These are phyloP conservation scores for Syngnathoides biaculeatus DNA, from an alignment of 2,113 vertebrate genomes.

Conservation along the genomic window DNA sequence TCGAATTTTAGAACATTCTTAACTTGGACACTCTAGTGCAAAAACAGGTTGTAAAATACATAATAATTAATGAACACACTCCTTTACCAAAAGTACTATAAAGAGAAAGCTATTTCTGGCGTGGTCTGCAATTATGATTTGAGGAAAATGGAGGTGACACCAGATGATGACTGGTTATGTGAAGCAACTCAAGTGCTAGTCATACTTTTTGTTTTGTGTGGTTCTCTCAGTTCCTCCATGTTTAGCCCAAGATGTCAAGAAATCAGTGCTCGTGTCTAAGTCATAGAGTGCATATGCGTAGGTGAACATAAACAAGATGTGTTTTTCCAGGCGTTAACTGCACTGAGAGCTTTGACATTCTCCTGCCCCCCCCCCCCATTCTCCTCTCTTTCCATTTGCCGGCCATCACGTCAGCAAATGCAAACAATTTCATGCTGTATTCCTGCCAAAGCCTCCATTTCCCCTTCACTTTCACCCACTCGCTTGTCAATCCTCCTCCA, in stretches of 20 bases:
- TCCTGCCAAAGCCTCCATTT: conserved; percentile 51
- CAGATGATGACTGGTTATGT: too few relatives aligned
- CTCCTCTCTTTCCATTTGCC: conserved; percentile 46
- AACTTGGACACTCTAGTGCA: too few relatives aligned
- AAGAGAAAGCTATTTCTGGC: too few relatives aligned
- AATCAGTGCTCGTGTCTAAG: conserved; percentile 4
- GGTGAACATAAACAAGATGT: conserved; percentile 24
- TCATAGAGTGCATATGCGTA: conserved; percentile 5
- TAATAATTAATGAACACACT: too few relatives aligned
- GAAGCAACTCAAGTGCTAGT: too few relatives aligned
- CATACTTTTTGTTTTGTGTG: neutral
- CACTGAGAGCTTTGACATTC: conserved; percentile 22
- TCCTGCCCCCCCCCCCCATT: conserved; percentile 25
- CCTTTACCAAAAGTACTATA: too few relatives aligned
- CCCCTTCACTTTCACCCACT: conserved; percentile 50
- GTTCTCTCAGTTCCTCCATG: neutral
- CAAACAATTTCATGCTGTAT: conserved; percentile 47
- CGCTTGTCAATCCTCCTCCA: conserved; percentile 50
- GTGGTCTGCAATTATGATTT: too few relatives aligned
- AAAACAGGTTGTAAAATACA: too few relatives aligned
- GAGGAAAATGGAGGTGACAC: too few relatives aligned
- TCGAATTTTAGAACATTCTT: too few relatives aligned
- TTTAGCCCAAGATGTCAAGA: conserved; percentile 5
- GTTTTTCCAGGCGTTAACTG: conserved; percentile 31
- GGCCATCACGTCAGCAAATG: conserved; percentile 29